These are phyloP conservation scores for Limosa lapponica DNA, from an alignment of 2,797 vertebrate genomes.

Conservation along the genomic window DNA sequence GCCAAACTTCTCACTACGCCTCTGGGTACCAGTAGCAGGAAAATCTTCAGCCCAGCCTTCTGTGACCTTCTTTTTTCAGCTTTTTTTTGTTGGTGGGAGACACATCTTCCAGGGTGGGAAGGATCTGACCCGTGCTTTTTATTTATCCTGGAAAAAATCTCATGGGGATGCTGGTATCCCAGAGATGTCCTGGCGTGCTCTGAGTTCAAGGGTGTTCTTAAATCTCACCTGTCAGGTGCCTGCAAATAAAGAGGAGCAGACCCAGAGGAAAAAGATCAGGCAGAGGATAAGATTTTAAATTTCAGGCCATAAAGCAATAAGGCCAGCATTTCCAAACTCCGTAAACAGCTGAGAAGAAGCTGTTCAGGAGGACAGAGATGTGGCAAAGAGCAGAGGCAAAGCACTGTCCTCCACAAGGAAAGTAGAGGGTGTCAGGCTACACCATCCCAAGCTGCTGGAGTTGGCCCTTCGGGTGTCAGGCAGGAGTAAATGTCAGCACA, in stretches of 20 bases:
- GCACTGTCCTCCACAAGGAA: background rate
- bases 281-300: background rate
- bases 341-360: background rate
- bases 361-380: background rate
- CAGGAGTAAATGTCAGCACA: background rate
- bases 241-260: background rate
- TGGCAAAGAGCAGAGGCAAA: background rate
- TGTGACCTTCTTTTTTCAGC: background rate
- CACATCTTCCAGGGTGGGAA: fast-evolving
- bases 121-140: background rate
- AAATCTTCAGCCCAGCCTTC: background rate
- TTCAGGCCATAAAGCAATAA: background rate
- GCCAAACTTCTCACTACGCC: fast-evolving
- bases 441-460: background rate
- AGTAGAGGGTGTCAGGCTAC: background rate
- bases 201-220: background rate
- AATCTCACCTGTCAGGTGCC: background rate
- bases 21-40: background rate
- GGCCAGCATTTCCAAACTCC: background rate
- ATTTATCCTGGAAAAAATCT: background rate
- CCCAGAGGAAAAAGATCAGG: background rate
- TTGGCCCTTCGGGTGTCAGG: background rate
- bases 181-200: background rate
- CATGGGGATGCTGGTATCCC: background rate
- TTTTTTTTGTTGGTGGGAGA: background rate